These are phyloP conservation scores for Torymus auratus DNA, from an alignment of 2,888 invertebrate genomes.

Conservation along the genomic window DNA sequence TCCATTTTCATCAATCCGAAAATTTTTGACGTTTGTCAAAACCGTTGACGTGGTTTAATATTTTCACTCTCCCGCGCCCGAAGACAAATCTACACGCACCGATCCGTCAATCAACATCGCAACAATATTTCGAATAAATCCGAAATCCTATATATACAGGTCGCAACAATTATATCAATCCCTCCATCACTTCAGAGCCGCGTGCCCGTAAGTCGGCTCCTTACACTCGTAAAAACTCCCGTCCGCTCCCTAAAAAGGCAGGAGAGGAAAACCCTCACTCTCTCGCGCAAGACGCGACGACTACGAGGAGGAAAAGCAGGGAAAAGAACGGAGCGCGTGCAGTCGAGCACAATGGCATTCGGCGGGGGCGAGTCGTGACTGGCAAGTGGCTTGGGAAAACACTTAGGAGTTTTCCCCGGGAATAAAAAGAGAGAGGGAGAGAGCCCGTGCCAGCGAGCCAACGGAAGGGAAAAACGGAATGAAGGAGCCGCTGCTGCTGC, in stretches of 20 bases:
- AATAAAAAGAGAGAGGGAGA: slow-evolving; percentile 31
- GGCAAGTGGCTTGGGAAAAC: slow-evolving; percentile 54
- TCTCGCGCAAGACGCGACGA: neutral
- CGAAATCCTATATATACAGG: too few species aligned
- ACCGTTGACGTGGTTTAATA: too few species aligned
- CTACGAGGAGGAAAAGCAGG: neutral
- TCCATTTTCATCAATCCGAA: too few species aligned
- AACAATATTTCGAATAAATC: too few species aligned
- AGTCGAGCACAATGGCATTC: slow-evolving; percentile 24
- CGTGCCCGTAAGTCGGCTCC: too few species aligned
- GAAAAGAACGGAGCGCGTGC: neutral
- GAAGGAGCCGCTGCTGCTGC: neutral
- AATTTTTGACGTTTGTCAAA: too few species aligned
- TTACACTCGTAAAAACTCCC: too few species aligned
- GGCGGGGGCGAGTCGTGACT: slow-evolving; percentile 23
- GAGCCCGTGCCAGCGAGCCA: neutral
- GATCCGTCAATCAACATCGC: too few species aligned
- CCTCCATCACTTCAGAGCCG: too few species aligned
- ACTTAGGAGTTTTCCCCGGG: slow-evolving; percentile 35
- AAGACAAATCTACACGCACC: too few species aligned
- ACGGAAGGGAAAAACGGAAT: neutral
- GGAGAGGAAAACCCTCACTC: slow-evolving; percentile 10
- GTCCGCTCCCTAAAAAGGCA: neutral
- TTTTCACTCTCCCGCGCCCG: too few species aligned
- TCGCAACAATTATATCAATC: too few species aligned